phyloP scores from a whole-genome alignment of 2,113 vertebrate genomes.

The Salvelinus sp. region DNA sequence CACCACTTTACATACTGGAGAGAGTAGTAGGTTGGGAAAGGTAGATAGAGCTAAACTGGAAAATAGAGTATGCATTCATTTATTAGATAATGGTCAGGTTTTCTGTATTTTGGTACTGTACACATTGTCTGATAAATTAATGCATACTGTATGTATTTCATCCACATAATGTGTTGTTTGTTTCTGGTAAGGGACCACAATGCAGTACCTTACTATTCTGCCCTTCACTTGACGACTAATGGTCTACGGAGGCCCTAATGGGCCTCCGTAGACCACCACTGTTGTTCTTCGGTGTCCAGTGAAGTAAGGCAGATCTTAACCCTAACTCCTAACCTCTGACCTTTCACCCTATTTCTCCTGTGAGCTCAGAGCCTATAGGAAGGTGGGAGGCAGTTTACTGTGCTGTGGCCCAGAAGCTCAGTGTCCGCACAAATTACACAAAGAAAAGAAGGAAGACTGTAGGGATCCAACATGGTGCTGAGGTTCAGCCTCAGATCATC shows the following conservation, averaged over 20 bases:
- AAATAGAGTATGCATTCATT: background rate
- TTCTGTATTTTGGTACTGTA: too few species aligned
- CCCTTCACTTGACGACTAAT: too few species aligned
- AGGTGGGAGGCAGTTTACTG: conserved; percentile 11
- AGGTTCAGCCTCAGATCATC: background rate
- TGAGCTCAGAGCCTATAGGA: background rate
- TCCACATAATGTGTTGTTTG: too few species aligned
- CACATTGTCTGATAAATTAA: too few species aligned
- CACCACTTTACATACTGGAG: background rate
- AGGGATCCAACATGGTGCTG: background rate
- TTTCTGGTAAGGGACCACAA: background rate
- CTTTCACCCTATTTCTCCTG: conserved; percentile 9
- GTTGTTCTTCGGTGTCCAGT: conserved; percentile 42
- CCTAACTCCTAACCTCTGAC: conserved; percentile 32
- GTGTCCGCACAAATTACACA: conserved; percentile 15
- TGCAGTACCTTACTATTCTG: background rate
- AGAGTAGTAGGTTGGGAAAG: background rate
- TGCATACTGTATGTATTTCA: too few species aligned
- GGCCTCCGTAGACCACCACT: conserved; percentile 32
- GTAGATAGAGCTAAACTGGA: background rate
- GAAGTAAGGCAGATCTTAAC: conserved; percentile 56
- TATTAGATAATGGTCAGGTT: background rate
- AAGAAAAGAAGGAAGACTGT: background rate
- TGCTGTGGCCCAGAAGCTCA: conserved; percentile 30
- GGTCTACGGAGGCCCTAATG: too few species aligned